Evolutionary conservation across 1,140 invertebrate species (phyloP), one percentile per base, ranked within the genome.

Genomic region (Contarinia nasturtii): DNA sequence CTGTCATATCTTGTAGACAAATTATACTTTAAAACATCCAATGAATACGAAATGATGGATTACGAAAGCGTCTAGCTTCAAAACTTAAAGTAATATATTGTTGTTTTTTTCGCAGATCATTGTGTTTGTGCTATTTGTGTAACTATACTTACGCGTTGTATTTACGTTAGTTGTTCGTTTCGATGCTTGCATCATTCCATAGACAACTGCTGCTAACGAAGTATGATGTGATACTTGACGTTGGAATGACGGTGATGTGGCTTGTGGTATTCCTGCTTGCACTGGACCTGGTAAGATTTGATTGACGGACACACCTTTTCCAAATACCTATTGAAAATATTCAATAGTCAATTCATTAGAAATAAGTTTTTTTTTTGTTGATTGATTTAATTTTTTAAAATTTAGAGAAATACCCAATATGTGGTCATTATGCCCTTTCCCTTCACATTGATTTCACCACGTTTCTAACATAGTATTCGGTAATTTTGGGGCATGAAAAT

Each of bases 381-480:
- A n/a, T n/a, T n/a, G n/a, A n/a, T n/a, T n/a, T n/a, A n/a, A n/a
- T n/a, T n/a, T n/a, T n/a, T n/a, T n/a, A n/a, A n/a, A n/a, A n/a
- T n/a, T n/a, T n/a, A n/a, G n/a, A n/a, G n/a, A n/a, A n/a, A n/a
- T n/a, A n/a, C 82, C 63, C 87, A 93, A 64, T 83, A 93, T 1
- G 91, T 95, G 59, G 88, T 84, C 91, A 96, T 94, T 48, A 81
- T 76, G 1, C 91, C 91, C 67, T 95, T 95, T 15, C 90, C 91
- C 63, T 95, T 95, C 1, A 96, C 90, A 48, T 82, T 77, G 27
- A 95, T 80, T 12, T 77, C 60, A 0, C 90, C 91, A 12, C 92
- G 75, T 55, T 77, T 75, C 51, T 80, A 8, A 88, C n/a, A n/a
- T n/a, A n/a, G n/a, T n/a, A n/a, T n/a, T n/a, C n/a, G n/a, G n/a